Evolutionary conservation across 92 coral and sea anemone species (phyloP), one percentile per base, ranked within the genome.

Genomic region (Blastomussa wellsi): DNA sequence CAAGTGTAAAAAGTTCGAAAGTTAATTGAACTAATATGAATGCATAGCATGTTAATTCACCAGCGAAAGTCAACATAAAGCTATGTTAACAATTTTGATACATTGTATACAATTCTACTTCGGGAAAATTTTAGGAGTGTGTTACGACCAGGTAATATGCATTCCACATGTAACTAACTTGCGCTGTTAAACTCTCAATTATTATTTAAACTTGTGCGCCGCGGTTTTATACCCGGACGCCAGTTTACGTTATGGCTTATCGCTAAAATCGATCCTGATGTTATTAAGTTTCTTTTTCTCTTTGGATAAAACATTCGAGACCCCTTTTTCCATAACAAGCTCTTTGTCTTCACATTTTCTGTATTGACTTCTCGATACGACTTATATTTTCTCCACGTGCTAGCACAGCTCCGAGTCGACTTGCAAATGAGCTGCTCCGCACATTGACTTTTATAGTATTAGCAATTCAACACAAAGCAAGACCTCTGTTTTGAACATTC

Each of bases 391-490:
- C n/a, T 51, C 62, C 64, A 76, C 64, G 80, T 76, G 39, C 44
- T 48, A 38, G 26, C 39, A 37, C 24, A 37, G 42, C 12, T 37
- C n/a, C 74, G 74, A 17, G n/a, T 7, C 26, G 4, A 20, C 29
- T 31, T 66, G 84, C 59, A 79, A 65, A 42, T 79, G 60, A 41
- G 28, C 29, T 51, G 11, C 64, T 8, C 37, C 19, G 80, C 2
- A 20, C 32, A 77, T 36, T 19, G 47, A 77, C 81, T 77, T 77
- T 52, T 77, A 53, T 77, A 77, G 81, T 77, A 77, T 53, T 19
- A 51, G 33, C 16, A 5, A 49, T 15, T 53, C 33, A 52, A 49
- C 14, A 60, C 84, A 29, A 33, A 66, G 41, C 13, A 9, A 16
- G 17, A 4, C 19, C 12, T 66, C 28, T 64, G 51, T 79, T 79